These are phyloP conservation scores for Rhopalosiphum padi DNA, from an alignment of 1,140 invertebrate genomes.

Conservation along the genomic window DNA sequence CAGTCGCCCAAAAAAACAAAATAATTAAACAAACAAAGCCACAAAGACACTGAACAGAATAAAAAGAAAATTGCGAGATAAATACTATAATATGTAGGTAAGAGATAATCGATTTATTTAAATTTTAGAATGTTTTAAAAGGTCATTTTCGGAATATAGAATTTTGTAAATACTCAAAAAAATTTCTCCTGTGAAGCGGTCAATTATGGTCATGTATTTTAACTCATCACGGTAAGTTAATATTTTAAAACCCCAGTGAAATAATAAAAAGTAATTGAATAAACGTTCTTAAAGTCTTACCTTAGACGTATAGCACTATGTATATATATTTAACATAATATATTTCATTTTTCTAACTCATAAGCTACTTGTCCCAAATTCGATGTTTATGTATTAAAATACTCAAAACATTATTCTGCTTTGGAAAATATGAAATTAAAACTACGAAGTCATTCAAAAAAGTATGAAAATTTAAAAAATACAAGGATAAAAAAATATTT, in stretches of 20 bases:
- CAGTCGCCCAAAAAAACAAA: slow-evolving; percentile 3
- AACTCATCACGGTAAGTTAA: not conserved
- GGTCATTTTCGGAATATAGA: not conserved
- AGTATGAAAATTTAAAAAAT: too few species aligned
- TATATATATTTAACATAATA: not conserved
- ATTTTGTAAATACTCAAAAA: not conserved
- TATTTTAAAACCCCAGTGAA: not conserved
- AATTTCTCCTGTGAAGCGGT: too few species aligned
- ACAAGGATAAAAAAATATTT: too few species aligned
- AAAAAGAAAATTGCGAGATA: not conserved
- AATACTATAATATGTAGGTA: not conserved
- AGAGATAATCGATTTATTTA: not conserved
- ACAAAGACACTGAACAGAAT: not conserved
- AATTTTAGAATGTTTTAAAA: not conserved
- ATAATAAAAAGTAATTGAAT: not conserved
- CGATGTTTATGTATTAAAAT: too few species aligned
- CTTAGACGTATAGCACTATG: not conserved
- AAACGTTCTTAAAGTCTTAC: not conserved
- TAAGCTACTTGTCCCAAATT: too few species aligned
- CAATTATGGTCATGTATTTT: not conserved
- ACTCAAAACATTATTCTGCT: too few species aligned
- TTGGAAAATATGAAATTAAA: too few species aligned
- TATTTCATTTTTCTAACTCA: too few species aligned
- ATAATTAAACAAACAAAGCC: slow-evolving; percentile 33
- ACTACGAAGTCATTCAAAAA: too few species aligned